phyloP scores from a whole-genome alignment of 2,888 invertebrate genomes.

The Neoaliturus tenellus region DNA sequence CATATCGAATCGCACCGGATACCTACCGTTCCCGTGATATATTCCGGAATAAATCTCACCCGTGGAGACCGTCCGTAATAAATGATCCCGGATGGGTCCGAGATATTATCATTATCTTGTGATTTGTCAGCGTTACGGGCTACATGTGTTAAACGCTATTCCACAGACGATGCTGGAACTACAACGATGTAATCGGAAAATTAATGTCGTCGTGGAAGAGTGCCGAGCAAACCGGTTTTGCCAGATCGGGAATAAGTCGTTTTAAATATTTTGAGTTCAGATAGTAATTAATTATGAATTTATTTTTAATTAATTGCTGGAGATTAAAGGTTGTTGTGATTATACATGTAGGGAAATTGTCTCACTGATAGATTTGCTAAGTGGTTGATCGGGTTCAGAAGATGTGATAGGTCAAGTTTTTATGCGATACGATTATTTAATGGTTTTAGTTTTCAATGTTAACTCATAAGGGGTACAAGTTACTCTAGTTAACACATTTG shows the following conservation, averaged over 20 bases:
- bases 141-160: constrained; percentile 9
- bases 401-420: too few species aligned
- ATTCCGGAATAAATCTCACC: constrained; percentile 12
- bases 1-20: constrained; percentile 42
- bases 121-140: constrained; percentile 1
- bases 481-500: too few species aligned
- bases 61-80: constrained; percentile 13
- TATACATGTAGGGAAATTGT: too few species aligned
- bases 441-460: too few species aligned
- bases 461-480: too few species aligned
- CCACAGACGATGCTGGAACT: neutral
- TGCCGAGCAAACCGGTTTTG: neutral
- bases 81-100: neutral
- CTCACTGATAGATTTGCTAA: too few species aligned
- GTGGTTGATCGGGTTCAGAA: too few species aligned
- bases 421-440: too few species aligned
- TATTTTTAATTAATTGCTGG: neutral
- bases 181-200: constrained; percentile 4
- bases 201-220: neutral
- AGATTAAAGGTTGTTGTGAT: neutral
- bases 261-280: neutral
- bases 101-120: neutral
- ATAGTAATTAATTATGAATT: neutral
- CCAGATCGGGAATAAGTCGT: neutral
- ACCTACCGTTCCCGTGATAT: constrained; percentile 35